phyloP scores from a whole-genome alignment of 1,140 invertebrate species.

The Bombus soroeensis region DNA sequence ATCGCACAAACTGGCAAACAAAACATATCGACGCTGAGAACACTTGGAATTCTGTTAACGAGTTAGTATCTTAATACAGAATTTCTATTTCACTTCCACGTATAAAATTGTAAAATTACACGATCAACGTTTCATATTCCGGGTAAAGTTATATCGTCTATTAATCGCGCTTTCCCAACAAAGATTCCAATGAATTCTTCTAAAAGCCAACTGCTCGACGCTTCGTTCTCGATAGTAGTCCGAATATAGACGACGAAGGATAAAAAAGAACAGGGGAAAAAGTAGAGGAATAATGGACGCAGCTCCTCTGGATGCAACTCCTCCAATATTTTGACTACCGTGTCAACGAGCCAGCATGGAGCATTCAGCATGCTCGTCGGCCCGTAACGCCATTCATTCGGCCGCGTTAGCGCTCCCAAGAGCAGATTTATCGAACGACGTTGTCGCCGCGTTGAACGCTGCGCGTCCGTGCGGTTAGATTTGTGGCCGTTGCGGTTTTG shows the following conservation, averaged over 20 bases:
- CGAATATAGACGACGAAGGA: neutral
- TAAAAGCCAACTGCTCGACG: neutral
- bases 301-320: conserved; percentile 50
- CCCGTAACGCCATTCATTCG: conserved; percentile 76
- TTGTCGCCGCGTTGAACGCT: conserved; percentile 63
- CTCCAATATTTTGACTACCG: conserved; percentile 79
- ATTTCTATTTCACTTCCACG: too few species aligned
- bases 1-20: neutral
- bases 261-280: neutral
- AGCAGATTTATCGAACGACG: conserved; percentile 69
- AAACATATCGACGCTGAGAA: neutral
- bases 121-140: too few species aligned
- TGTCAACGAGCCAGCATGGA: conserved; percentile 70
- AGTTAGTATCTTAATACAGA: too few species aligned
- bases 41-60: too few species aligned
- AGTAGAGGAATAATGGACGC: neutral
- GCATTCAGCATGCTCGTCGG: conserved; percentile 73
- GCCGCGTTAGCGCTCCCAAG: conserved; percentile 59
- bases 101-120: too few species aligned
- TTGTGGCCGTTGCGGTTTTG: conserved; percentile 76
- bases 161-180: too few species aligned
- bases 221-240: neutral
- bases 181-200: neutral
- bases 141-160: too few species aligned
- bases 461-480: conserved; percentile 71